These are phyloP conservation scores for Bursaphelenchus okinawaensis DNA, from an alignment of 2,888 invertebrate genomes.

Conservation along the genomic window DNA sequence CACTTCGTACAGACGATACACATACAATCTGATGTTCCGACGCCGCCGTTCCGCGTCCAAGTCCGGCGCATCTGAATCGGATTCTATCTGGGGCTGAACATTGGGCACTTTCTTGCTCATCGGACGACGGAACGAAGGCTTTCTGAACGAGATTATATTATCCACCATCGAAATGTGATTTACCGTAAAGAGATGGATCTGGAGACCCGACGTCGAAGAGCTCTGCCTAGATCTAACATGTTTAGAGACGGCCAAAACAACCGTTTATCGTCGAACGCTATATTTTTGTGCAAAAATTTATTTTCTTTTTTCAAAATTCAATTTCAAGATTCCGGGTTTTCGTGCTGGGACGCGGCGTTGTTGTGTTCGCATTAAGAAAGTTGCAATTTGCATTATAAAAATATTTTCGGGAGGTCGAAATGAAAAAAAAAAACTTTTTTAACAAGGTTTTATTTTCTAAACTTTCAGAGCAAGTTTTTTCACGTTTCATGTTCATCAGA, in stretches of 20 bases:
- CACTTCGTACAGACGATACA: conserved; percentile 74
- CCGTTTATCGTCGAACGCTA: too few species aligned
- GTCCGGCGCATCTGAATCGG: conserved; percentile 11
- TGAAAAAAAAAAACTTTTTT: too few species aligned
- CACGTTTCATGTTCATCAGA: too few species aligned
- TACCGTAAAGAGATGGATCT: neutral
- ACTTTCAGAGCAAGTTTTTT: too few species aligned
- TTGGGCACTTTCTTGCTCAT: neutral
- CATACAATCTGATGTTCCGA: conserved; percentile 72
- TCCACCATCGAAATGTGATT: neutral
- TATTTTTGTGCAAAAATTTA: too few species aligned
- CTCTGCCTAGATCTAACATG: neutral
- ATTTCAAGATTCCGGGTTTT: neutral
- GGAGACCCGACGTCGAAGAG: neutral
- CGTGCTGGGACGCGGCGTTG: too few species aligned
- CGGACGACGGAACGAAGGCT: neutral
- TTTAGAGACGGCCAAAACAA: neutral
- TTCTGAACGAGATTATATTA: too few species aligned
- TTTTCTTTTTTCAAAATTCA: too few species aligned
- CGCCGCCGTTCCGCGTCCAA: conserved; percentile 64
- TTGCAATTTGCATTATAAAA: too few species aligned
- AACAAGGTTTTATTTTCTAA: too few species aligned
- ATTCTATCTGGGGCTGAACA: neutral
- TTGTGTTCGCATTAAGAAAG: too few species aligned
- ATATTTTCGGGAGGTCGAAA: too few species aligned